Evolutionary conservation across 2,797 vertebrate species (phyloP).

Genomic region (Glyptemys insculpta): DNA sequence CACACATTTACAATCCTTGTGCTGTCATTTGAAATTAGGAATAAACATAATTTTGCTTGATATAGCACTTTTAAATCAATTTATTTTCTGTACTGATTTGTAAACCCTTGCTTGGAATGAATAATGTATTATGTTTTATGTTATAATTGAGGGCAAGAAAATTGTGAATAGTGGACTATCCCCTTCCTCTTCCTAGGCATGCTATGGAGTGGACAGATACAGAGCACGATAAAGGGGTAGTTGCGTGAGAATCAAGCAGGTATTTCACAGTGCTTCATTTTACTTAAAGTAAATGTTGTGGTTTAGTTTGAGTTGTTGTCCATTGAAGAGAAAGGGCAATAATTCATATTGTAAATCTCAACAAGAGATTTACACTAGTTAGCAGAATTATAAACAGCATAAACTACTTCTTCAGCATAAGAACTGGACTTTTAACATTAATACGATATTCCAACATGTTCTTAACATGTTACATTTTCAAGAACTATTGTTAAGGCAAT

Average conservation of each 20-base stretch:
- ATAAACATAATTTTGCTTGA: not conserved
- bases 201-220: too few species aligned
- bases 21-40: not conserved
- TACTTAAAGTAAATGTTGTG: not conserved
- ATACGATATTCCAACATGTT: not conserved
- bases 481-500: not conserved
- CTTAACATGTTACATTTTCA: not conserved
- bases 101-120: not conserved
- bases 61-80: not conserved
- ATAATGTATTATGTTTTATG: not conserved
- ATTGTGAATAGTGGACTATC: not conserved
- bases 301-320: not conserved
- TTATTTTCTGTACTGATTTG: not conserved
- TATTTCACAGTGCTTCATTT: not conserved
- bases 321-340: not conserved
- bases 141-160: not conserved
- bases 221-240: too few species aligned
- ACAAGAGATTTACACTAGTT: not conserved
- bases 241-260: not conserved
- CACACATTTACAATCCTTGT: not conserved
- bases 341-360: not conserved
- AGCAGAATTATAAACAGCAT: not conserved
- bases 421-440: not conserved
- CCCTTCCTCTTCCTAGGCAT: not conserved
- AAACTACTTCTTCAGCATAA: not conserved